These are phyloP conservation scores for Polypterus senegalus DNA, from an alignment of 2,113 vertebrate genomes.

Conservation along the genomic window DNA sequence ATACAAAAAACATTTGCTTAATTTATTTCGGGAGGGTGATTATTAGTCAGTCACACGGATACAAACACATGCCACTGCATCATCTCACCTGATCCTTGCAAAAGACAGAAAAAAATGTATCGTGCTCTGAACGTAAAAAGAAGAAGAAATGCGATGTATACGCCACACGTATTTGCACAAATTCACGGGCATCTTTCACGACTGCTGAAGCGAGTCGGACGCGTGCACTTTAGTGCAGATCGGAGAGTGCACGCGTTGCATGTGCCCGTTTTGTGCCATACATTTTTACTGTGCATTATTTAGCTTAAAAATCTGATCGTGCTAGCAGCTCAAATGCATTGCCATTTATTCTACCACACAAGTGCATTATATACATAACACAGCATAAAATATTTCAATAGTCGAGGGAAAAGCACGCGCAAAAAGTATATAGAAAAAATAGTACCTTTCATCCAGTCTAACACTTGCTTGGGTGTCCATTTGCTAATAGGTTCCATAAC, in stretches of 20 bases:
- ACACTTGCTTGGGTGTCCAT: conserved; percentile 79
- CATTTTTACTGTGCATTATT: background rate
- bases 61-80: conserved; percentile 25
- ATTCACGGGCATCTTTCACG: too few relatives aligned
- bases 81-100: conserved; percentile 29
- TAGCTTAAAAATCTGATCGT: background rate
- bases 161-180: background rate
- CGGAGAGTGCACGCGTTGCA: background rate
- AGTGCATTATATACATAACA: conserved; percentile 3
- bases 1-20: background rate
- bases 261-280: background rate
- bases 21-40: background rate
- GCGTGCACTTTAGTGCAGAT: background rate
- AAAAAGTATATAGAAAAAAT: conserved; percentile 18
- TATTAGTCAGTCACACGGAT: background rate
- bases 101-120: conserved; percentile 13
- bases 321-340: conserved; percentile 2
- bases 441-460: conserved; percentile 86
- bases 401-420: conserved; percentile 7
- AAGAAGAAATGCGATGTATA: background rate
- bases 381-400: conserved; percentile 7
- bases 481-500: conserved; percentile 87
- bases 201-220: background rate
- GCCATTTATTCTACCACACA: conserved; percentile 2
- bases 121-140: background rate